These are phyloP conservation scores for Morpho deidamia DNA, from an alignment of 2,888 invertebrate genomes.

Conservation along the genomic window DNA sequence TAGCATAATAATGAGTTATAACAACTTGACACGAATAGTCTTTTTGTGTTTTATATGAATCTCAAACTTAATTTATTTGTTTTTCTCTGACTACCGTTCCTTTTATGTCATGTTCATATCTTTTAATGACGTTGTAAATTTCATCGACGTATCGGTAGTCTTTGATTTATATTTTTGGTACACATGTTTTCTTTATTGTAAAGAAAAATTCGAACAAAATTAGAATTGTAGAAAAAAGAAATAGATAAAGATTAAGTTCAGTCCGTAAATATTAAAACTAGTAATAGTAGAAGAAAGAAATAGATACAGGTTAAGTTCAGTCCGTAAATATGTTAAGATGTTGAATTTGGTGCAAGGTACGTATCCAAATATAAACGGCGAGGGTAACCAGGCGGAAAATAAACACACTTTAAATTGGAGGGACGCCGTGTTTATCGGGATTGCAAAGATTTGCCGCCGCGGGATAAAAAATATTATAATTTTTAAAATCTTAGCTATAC, in stretches of 20 bases:
- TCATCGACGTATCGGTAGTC: slow-evolving; percentile 15
- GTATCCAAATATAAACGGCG: slow-evolving; percentile 38
- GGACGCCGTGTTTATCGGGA: slow-evolving; percentile 33
- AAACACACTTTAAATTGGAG: slow-evolving; percentile 52
- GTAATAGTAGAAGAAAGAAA: background rate
- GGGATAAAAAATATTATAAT: slow-evolving; percentile 45
- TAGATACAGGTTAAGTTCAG: slow-evolving; percentile 4
- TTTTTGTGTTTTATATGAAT: slow-evolving; percentile 47
- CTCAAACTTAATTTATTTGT: slow-evolving; percentile 61
- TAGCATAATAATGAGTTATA: slow-evolving; percentile 49
- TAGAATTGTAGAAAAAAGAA: background rate
- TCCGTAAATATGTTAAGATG: slow-evolving; percentile 8
- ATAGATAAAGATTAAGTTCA: slow-evolving; percentile 4
- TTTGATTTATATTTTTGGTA: background rate
- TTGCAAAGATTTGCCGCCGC: slow-evolving; percentile 45
- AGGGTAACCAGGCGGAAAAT: slow-evolving; percentile 62
- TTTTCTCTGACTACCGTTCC: slow-evolving; percentile 49
- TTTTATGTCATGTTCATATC: slow-evolving; percentile 43
- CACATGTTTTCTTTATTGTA: background rate
- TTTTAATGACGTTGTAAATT: slow-evolving; percentile 36
- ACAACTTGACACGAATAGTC: slow-evolving; percentile 40
- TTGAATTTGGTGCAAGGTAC: slow-evolving; percentile 1
- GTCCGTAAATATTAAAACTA: slow-evolving; percentile 6
- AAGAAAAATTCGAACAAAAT: background rate
- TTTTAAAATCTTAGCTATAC: slow-evolving; percentile 55